Percentiles rank a stretch among this genome's conserved stretches.
These are phyloP conservation scores for Oscheius onirici DNA, from an alignment of 2,888 invertebrate genomes.

Conservation along the genomic window DNA sequence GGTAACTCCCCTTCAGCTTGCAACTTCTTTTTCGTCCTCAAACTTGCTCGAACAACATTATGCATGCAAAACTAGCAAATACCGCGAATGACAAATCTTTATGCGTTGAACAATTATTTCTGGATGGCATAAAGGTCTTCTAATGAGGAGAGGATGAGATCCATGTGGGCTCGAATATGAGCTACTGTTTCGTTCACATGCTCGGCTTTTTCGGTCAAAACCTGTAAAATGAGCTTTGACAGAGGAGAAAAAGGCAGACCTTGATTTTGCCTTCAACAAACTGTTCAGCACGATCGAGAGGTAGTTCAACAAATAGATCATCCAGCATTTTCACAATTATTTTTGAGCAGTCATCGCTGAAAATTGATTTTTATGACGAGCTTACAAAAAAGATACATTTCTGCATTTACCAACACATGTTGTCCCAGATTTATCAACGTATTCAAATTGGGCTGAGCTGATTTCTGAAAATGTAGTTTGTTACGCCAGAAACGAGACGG, in stretches of 20 bases:
- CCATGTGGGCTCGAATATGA: constrained; percentile 33
- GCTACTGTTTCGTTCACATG: constrained; percentile 2
- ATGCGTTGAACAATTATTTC: constrained; percentile 4
- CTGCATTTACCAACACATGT: constrained; percentile 44
- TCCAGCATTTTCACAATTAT: constrained; percentile 46
- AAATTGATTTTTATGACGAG: constrained; percentile 4
- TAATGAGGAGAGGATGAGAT: constrained; percentile 30
- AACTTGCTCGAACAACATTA: too few relatives aligned
- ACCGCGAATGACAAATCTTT: too few relatives aligned
- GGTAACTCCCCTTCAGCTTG: too few relatives aligned
- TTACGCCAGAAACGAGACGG: too few relatives aligned
- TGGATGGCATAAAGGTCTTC: constrained; percentile 8
- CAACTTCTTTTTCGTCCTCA: too few relatives aligned
- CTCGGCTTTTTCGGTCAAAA: constrained; percentile 19
- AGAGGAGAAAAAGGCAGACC: not conserved
- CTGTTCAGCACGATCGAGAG: constrained; percentile 37
- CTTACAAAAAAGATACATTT: constrained; percentile 37
- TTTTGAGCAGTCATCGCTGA: constrained; percentile 42
- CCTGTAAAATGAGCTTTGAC: constrained; percentile 1
- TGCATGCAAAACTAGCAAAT: too few relatives aligned
- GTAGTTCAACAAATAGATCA: constrained; percentile 41
- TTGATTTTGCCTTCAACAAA: constrained; percentile 40
- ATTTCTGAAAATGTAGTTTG: constrained; percentile 34
- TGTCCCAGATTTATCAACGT: constrained; percentile 44
- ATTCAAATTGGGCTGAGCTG: constrained; percentile 17